phyloP scores from a whole-genome alignment of 2,888 invertebrate species.

The Margaritifera margaritifera region DNA sequence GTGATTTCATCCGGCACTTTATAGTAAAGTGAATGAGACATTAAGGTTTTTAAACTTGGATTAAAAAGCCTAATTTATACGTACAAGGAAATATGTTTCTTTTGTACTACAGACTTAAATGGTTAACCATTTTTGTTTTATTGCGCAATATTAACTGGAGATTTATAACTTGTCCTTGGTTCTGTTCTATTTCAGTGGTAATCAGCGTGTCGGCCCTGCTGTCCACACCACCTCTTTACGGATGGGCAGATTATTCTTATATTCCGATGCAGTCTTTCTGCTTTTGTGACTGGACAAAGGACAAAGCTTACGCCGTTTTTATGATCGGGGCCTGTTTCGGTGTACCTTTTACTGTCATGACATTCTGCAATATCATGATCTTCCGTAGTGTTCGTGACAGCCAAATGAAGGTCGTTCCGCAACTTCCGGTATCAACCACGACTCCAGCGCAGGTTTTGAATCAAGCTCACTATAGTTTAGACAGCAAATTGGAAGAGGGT shows the following conservation, averaged over 20 bases:
- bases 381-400: constrained; percentile 34
- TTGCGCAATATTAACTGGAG: background rate
- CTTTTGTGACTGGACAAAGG: constrained; percentile 54
- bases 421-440: background rate
- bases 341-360: constrained; percentile 52
- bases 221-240: constrained; percentile 51
- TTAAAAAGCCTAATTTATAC: too few relatives aligned
- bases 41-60: too few relatives aligned
- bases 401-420: constrained; percentile 14
- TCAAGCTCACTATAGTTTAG: too few relatives aligned
- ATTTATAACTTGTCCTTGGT: background rate
- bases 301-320: constrained; percentile 54
- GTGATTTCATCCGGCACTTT: too few relatives aligned
- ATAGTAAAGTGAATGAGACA: too few relatives aligned
- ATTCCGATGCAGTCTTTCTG: constrained; percentile 50
- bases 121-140: too few relatives aligned
- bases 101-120: too few relatives aligned
- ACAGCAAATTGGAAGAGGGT: too few relatives aligned
- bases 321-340: constrained; percentile 59
- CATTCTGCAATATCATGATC: constrained; percentile 49
- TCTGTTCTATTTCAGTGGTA: constrained; percentile 41
- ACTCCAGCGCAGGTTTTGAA: background rate
- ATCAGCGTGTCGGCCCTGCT: constrained; percentile 41
- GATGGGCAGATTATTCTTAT: constrained; percentile 55
- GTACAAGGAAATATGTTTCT: too few relatives aligned